Evolutionary conservation across 2,797 vertebrate species (phyloP), one percentile per base, ranked within the genome.

Genomic region (Sebastes alutus): DNA sequence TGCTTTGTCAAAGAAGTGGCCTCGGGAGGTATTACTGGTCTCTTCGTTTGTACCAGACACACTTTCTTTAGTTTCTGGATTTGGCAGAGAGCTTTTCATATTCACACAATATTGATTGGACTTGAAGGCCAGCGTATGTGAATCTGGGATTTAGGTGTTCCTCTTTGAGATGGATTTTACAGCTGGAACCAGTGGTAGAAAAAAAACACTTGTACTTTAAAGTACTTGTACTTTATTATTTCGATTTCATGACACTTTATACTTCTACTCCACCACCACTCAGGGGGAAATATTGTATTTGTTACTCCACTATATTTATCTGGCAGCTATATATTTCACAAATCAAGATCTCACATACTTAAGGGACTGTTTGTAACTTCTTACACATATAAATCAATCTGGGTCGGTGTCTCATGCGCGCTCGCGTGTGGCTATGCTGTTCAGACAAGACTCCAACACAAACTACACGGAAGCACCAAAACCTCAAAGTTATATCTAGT

Each of bases 1-100:
- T 72, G 72, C 42, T 83, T 79, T 38, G 77, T 78, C 80, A 83
- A 71, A 77, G 87, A 64, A 25, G 33, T 68, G 55, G 84, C 78
- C 85, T 54, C 66, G 30, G 80, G 80, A 80, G 61, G 25, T 77
- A 1, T 58, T 58, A 5, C 72, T 3, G 35, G 20, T 70, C 35
- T 81, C 27, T 67, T 68, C 65, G 52, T 71, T 63, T 74, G 59
- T 59, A 55, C 52, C 54, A 73, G 46, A 58, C 12, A 54, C 66
- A 60, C 70, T 46, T 69, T 32, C 65, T 70, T 27, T 52, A 58
- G 27, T 73, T 81, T 77, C 69, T 20, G 64, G 72, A 20, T 87
- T 83, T 76, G 52, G 22, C 52, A 77, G 67, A 75, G 71, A 68
- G 46, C 13, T 63, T 68, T 27, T 25, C 56, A 68, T 70, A 72